Evolutionary conservation across 2,888 invertebrate species (phyloP).

Genomic region (Melipona bicolor): DNA sequence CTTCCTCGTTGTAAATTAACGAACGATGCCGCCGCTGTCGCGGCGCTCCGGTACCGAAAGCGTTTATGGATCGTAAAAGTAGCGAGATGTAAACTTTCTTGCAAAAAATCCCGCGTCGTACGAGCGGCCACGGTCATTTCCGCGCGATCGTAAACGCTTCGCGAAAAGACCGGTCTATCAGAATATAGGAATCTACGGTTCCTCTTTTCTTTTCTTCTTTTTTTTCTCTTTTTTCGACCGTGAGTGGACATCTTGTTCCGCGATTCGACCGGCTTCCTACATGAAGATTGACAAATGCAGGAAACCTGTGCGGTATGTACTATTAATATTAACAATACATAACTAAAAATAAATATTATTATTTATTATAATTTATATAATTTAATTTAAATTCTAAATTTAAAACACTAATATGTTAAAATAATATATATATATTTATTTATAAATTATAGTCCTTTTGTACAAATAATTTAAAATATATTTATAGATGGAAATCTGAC

Average conservation of each 20-base stretch:
- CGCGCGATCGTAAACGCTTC: conserved; percentile 37
- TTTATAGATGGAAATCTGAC: too few species aligned
- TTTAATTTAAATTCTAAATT: too few species aligned
- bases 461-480: too few species aligned
- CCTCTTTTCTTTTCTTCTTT: too few species aligned
- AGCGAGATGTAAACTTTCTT: conserved; percentile 54
- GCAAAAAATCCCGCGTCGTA: conserved; percentile 21
- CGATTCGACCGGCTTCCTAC: background rate
- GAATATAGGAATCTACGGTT: background rate
- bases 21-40: conserved; percentile 30
- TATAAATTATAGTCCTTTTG: too few species aligned
- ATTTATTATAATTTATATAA: too few species aligned
- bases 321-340: too few species aligned
- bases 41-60: conserved; percentile 32
- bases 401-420: too few species aligned
- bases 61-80: conserved; percentile 57
- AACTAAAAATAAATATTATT: too few species aligned
- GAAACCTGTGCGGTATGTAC: too few species aligned
- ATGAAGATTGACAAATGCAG: background rate
- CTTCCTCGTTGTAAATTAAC: conserved; percentile 59
- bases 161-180: conserved; percentile 33
- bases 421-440: too few species aligned
- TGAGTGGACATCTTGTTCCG: conserved; percentile 38
- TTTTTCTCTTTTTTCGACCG: background rate
- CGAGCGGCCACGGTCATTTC: conserved; percentile 18